A percentile compares a stretch with the other conserved stretches of the same genome.
These are phyloP conservation scores for Heterodera carotae DNA, from an alignment of 1,140 invertebrate genomes.

Conservation along the genomic window DNA sequence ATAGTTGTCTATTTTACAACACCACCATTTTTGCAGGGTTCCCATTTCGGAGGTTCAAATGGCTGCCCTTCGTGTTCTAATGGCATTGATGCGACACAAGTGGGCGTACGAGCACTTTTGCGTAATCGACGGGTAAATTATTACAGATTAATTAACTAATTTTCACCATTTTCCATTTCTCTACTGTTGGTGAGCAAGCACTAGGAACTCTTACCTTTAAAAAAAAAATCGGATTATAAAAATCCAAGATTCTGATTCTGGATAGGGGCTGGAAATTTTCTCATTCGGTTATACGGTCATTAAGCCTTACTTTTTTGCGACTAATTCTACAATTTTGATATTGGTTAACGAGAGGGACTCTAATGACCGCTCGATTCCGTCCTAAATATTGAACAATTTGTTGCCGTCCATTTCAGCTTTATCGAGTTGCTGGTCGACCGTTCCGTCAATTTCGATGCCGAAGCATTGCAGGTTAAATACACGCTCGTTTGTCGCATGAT, in stretches of 20 bases:
- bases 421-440: slow-evolving; percentile 23
- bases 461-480: slow-evolving; percentile 18
- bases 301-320: too few relatives aligned
- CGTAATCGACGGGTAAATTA: background rate
- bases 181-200: too few relatives aligned
- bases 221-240: too few relatives aligned
- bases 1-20: background rate
- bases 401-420: background rate
- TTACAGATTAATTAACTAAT: background rate
- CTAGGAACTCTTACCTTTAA: too few relatives aligned
- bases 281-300: too few relatives aligned
- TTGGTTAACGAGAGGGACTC: too few relatives aligned
- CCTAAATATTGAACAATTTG: too few relatives aligned
- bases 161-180: background rate
- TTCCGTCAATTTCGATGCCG: slow-evolving; percentile 10
- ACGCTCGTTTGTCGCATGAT: slow-evolving; percentile 17
- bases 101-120: slow-evolving; percentile 12
- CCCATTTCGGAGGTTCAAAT: slow-evolving; percentile 19
- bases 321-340: too few relatives aligned
- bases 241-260: too few relatives aligned
- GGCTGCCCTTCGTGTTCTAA: slow-evolving; percentile 12
- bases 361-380: too few relatives aligned
- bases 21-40: background rate
- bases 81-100: slow-evolving; percentile 23
- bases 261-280: too few relatives aligned